Base-by-base conservation (phyloP, 2,797 vertebrate genomes). In the Rhinella marina region DNA sequence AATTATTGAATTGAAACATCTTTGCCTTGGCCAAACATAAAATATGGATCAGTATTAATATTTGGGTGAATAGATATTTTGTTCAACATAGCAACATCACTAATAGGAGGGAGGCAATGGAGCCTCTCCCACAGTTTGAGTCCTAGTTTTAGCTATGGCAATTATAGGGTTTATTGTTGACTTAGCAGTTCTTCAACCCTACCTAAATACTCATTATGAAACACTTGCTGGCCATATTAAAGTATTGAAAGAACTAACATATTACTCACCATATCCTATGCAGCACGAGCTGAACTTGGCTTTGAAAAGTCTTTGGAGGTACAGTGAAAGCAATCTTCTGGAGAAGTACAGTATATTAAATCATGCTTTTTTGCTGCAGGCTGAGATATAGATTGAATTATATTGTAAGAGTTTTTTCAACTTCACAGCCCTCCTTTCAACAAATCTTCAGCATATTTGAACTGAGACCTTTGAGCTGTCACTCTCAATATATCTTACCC, bases 401-500 rank as follows among this genome's bases (percentile, higher is more conserved):
- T 70, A 57, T 56, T 83, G 25, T 61, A 41, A 41, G 52, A 59
- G 68, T 84, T 84, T 61, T 75, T 52, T 61, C 29, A 73, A 72
- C 68, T 73, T 84, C 82, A 70, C 32, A 83, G 52, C 7, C 29
- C 14, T 59, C 27, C 52, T 84, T 75, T 61, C 70, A 82, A 61
- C 70, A 52, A 59, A 48, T 84, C 70, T 83, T 59, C 29, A 75
- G 54, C 59, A 70, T 59, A 84, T 32, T 84, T 84, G 66, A 73
- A 25, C 29, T 75, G 66, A 84, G 54, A 75, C 54, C 27, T 84
- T 84, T 84, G 29, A 57, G 68, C 48, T 75, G 68, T 59, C 82
- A 32, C 29, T 82, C 32, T 59, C 52, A 72, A 84, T 84, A 75
- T 61, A 73, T 84, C 82, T 41, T 48, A 16, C 27, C 13, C 7